These are phyloP conservation scores for Malaclemys terrapin DNA, from an alignment of 2,113 vertebrate genomes.

Conservation along the genomic window DNA sequence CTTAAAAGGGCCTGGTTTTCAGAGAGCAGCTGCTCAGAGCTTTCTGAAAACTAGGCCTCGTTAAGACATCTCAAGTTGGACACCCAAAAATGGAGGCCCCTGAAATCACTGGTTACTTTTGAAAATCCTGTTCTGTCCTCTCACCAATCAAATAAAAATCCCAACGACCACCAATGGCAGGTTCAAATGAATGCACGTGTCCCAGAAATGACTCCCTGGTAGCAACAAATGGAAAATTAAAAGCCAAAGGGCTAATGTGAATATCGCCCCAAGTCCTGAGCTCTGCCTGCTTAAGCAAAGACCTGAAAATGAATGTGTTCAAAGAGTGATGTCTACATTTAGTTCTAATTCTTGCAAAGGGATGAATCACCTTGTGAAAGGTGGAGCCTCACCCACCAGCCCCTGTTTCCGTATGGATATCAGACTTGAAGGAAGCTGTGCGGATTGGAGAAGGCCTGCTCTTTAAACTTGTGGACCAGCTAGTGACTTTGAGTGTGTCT, in stretches of 20 bases:
- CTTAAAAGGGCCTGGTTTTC: neutral
- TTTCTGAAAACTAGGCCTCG: neutral
- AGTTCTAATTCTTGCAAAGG: conserved; percentile 78
- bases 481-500: conserved; percentile 77
- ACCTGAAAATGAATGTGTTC: conserved; percentile 65
- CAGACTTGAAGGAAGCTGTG: conserved; percentile 74
- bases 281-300: conserved; percentile 64
- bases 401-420: conserved; percentile 76
- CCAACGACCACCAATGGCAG: neutral
- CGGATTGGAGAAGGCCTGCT: conserved; percentile 73
- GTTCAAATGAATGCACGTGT: conserved; percentile 7
- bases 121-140: neutral
- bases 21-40: neutral
- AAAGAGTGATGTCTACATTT: conserved; percentile 74
- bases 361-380: conserved; percentile 75
- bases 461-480: conserved; percentile 73
- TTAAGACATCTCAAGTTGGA: neutral
- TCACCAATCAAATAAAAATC: conserved; percentile 3
- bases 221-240: conserved; percentile 23
- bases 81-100: neutral
- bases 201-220: neutral
- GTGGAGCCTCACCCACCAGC: conserved; percentile 74
- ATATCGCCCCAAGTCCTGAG: conserved; percentile 73
- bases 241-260: rapidly evolving
- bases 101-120: neutral